Evolutionary conservation across 2,113 vertebrate species (phyloP).

Genomic region (Mustelus asterias): DNA sequence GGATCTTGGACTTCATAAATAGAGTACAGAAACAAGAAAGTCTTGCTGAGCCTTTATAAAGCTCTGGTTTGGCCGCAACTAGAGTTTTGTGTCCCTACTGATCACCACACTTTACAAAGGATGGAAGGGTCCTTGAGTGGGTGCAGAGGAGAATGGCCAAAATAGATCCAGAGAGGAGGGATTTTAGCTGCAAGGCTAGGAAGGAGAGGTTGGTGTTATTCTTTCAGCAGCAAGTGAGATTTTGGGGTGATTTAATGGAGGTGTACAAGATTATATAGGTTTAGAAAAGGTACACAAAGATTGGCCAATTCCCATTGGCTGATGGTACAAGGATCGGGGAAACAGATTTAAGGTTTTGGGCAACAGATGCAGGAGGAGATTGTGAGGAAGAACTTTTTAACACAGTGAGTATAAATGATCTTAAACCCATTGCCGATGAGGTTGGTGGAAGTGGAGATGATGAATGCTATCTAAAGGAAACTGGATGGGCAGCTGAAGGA

Average conservation of each 20-base stretch:
- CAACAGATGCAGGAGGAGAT: neutral
- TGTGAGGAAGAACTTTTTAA: neutral
- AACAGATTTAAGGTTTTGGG: neutral
- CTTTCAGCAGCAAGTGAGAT: neutral
- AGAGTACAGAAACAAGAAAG: no score
- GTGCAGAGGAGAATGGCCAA: no score
- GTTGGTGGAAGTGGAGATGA: neutral
- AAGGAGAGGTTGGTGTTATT: neutral
- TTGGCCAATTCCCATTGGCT: neutral
- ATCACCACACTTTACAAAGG: neutral
- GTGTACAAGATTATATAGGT: neutral
- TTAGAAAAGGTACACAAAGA: neutral
- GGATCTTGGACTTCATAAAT: no score
- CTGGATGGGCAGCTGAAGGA: no score
- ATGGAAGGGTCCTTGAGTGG: neutral
- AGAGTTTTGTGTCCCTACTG: neutral
- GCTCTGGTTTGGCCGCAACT: neutral
- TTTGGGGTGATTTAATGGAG: neutral
- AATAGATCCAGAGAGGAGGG: neutral
- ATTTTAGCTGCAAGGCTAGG: neutral
- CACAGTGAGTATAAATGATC: neutral
- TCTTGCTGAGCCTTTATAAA: neutral
- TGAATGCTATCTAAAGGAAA: neutral
- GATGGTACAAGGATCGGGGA: neutral
- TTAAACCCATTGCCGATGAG: neutral